Evolutionary conservation across 2,113 vertebrate species (phyloP).

Genomic region (Proteles cristata): DNA sequence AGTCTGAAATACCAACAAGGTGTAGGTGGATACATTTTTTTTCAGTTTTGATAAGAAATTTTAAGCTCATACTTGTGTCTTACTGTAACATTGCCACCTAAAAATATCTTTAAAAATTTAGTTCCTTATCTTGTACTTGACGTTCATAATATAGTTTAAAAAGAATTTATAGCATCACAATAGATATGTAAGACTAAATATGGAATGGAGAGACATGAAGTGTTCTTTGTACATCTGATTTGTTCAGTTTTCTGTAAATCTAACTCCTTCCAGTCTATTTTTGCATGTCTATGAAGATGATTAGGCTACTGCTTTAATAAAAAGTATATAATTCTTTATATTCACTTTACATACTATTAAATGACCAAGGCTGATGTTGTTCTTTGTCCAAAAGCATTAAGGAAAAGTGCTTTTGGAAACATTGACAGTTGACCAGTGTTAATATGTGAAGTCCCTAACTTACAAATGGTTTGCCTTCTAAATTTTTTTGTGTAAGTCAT

Average conservation of each 20-base stretch:
- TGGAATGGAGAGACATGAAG: neutral
- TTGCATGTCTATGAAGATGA: neutral
- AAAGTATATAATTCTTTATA: constrained; percentile 31
- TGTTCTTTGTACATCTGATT: neutral
- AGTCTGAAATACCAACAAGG: constrained; percentile 62
- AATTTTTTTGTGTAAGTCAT: neutral
- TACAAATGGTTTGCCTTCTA: neutral
- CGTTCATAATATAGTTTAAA: constrained; percentile 57
- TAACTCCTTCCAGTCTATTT: neutral
- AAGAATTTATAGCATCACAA: constrained; percentile 62
- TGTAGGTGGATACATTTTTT: constrained; percentile 53
- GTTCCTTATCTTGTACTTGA: constrained; percentile 69
- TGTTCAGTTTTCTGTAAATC: constrained; percentile 33
- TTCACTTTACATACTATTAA: neutral
- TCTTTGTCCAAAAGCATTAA: neutral
- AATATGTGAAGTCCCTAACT: neutral
- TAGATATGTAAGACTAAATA: constrained; percentile 41
- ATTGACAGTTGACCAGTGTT: neutral
- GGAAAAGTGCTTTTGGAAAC: neutral
- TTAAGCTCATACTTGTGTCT: constrained; percentile 51
- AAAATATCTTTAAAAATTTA: constrained; percentile 64
- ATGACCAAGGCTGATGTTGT: neutral
- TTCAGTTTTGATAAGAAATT: constrained; percentile 65
- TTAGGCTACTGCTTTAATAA: neutral
- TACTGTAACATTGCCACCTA: constrained; percentile 47